phyloP scores from a whole-genome alignment of 1,140 invertebrate genomes.

The Episyrphus balteatus region DNA sequence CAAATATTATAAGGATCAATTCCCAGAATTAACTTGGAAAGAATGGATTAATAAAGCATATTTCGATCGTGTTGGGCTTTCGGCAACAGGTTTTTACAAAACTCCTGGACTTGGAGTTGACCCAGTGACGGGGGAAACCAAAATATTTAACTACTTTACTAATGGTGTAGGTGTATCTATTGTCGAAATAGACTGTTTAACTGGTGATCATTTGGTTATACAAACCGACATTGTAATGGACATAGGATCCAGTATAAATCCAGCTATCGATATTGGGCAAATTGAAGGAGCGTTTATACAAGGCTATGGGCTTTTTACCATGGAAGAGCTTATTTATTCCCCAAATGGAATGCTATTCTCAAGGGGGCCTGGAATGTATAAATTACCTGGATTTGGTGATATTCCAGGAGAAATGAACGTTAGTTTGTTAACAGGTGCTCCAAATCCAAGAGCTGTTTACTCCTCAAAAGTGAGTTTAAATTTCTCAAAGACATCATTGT shows the following conservation, averaged over 20 bases:
- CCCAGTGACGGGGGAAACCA: slow-evolving; percentile 56
- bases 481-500: neutral
- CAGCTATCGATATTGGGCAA: slow-evolving; percentile 92
- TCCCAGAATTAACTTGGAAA: slow-evolving; percentile 76
- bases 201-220: slow-evolving; percentile 76
- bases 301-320: slow-evolving; percentile 82
- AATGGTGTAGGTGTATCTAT: slow-evolving; percentile 68
- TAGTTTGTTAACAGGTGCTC: slow-evolving; percentile 71
- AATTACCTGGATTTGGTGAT: slow-evolving; percentile 82
- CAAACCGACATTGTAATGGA: slow-evolving; percentile 94
- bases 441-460: slow-evolving; percentile 82
- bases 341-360: slow-evolving; percentile 71
- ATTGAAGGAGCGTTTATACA: slow-evolving; percentile 90
- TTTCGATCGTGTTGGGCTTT: slow-evolving; percentile 66
- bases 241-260: slow-evolving; percentile 80
- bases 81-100: slow-evolving; percentile 75
- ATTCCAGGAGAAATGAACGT: slow-evolving; percentile 90
- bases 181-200: slow-evolving; percentile 81
- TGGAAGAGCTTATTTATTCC: slow-evolving; percentile 82
- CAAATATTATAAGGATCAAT: slow-evolving; percentile 60
- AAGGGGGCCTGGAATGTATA: slow-evolving; percentile 84
- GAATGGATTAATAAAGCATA: slow-evolving; percentile 77
- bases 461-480: slow-evolving; percentile 71
- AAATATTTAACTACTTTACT: slow-evolving; percentile 68
- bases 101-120: slow-evolving; percentile 72